A percentile compares a stretch with the other conserved stretches of the same genome.
These are phyloP conservation scores for Acomys russatus DNA, from an alignment of 2,797 vertebrate genomes.

Conservation along the genomic window DNA sequence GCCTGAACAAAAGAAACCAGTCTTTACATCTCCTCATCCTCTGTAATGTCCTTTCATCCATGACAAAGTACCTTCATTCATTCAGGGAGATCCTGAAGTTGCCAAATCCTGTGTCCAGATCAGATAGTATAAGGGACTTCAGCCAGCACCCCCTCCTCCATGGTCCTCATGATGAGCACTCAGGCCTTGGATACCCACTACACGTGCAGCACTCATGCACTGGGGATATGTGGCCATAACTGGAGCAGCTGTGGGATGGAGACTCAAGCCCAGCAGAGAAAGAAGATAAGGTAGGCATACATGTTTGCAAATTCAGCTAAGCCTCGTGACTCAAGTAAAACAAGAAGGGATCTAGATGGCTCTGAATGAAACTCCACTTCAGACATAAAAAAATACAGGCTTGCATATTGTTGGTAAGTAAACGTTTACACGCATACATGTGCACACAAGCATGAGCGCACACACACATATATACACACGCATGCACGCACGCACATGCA, in stretches of 20 bases:
- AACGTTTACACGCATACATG: not conserved
- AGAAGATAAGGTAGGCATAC: not conserved
- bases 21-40: not conserved
- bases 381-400: not conserved
- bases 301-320: not conserved
- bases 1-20: not conserved
- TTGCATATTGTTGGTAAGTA: not conserved
- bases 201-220: not conserved
- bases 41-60: not conserved
- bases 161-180: not conserved
- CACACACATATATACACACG: not conserved
- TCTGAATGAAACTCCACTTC: constrained; percentile 2
- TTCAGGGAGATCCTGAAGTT: not conserved
- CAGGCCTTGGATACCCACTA: not conserved
- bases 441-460: no score
- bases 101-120: not conserved
- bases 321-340: not conserved
- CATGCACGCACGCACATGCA: not conserved
- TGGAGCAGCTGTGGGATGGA: not conserved
- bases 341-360: not conserved
- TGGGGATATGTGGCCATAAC: not conserved
- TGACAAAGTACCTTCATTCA: not conserved
- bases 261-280: not conserved
- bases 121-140: not conserved
- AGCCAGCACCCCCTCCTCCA: not conserved